Evolutionary conservation across 2,113 vertebrate species (phyloP).

Genomic region (Telmatochromis sp.): DNA sequence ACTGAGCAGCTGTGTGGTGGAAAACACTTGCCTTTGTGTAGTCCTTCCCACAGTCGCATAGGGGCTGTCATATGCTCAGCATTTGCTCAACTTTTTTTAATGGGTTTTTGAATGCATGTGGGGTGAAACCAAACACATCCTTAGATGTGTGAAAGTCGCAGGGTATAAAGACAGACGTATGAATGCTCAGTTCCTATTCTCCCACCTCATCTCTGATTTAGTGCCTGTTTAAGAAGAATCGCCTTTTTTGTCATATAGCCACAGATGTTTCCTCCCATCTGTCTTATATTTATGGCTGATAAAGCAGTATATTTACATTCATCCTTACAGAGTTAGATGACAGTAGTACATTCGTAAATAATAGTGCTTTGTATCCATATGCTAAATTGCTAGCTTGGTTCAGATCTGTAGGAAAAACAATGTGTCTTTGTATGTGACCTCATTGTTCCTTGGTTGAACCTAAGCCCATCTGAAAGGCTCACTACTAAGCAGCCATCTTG

Average conservation of each 20-base stretch:
- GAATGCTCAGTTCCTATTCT: neutral
- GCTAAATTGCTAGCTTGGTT: neutral
- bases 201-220: neutral
- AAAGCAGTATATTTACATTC: neutral
- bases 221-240: neutral
- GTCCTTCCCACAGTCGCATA: slow-evolving; percentile 28
- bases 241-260: neutral
- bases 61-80: slow-evolving; percentile 45
- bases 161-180: slow-evolving; percentile 6
- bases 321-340: neutral
- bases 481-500: neutral
- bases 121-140: slow-evolving; percentile 48
- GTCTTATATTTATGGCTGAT: neutral
- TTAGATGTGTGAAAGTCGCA: slow-evolving; percentile 32
- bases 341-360: neutral
- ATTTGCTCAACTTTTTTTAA: slow-evolving; percentile 37
- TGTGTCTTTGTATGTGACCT: neutral
- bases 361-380: neutral
- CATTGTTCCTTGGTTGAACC: neutral
- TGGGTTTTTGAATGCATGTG: slow-evolving; percentile 41
- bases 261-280: neutral
- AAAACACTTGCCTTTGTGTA: slow-evolving; percentile 18
- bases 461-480: neutral
- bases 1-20: slow-evolving; percentile 47
- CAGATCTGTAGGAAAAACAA: neutral